These are phyloP conservation scores for Agelastica alni DNA, from an alignment of 2,888 invertebrate species.

Conservation along the genomic window DNA sequence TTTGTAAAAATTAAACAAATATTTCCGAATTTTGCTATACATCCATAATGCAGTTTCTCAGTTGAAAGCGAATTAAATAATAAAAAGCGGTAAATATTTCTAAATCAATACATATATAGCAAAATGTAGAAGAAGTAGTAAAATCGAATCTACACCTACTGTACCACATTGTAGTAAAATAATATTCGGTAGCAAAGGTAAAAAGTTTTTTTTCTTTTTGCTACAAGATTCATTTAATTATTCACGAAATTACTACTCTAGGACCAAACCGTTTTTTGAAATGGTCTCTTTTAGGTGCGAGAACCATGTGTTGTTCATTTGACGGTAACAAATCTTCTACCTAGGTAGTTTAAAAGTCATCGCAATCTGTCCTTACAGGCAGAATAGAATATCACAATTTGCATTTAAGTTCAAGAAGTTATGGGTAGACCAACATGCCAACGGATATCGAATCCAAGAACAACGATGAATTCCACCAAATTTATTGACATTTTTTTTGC, in stretches of 20 bases:
- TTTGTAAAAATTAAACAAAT: too few relatives aligned
- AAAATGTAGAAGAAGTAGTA: conserved; percentile 3
- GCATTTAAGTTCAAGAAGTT: conserved; percentile 52
- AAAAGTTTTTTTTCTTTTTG: conserved; percentile 32
- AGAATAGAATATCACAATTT: conserved; percentile 56
- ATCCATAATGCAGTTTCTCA: too few relatives aligned
- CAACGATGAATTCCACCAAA: too few relatives aligned
- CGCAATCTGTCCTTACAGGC: conserved; percentile 43
- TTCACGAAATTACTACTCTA: conserved; percentile 24
- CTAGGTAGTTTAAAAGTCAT: conserved; percentile 35
- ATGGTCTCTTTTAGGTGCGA: conserved; percentile 34
- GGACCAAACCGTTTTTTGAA: conserved; percentile 20
- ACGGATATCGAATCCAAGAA: too few relatives aligned
- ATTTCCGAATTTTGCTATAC: too few relatives aligned
- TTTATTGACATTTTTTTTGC: too few relatives aligned
- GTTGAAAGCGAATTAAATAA: not conserved
- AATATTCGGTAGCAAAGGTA: conserved; percentile 40
- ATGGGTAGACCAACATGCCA: conserved; percentile 10
- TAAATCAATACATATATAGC: not conserved
- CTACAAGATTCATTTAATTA: conserved; percentile 33
- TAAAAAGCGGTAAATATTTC: too few relatives aligned
- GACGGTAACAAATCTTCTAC: conserved; percentile 40
- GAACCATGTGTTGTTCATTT: conserved; percentile 41
- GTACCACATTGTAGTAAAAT: conserved; percentile 20
- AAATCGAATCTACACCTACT: not conserved